Base-by-base conservation (phyloP, 2,888 invertebrate genomes). In the Spisula solida region DNA sequence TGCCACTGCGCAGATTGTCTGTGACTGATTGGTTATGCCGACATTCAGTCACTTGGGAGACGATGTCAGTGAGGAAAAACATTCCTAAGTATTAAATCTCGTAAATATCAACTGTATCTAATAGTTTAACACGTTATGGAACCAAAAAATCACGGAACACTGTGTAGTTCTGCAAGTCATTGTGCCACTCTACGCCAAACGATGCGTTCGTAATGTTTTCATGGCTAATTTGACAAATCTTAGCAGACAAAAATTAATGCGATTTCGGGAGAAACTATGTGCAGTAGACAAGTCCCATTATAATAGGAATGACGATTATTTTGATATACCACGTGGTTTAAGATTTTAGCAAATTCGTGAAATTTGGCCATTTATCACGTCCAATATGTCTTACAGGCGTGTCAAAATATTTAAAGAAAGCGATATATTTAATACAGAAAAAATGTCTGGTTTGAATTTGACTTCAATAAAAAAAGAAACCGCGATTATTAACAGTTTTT, bases 21-120 rank as follows among this genome's bases (percentile, higher is more conserved):
- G 88, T 91, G 87, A 88, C 92, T 82, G 90, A 92, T 92, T 90
- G 91, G 92, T 47, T 89, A 80, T 82, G 86, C 47, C 80, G 88
- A 88, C 90, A 86, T 55, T 41, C 80, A 84, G 78, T 83, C 92
- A 56, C 91, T 25, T 79, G 91, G 91, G 92, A 92, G 83, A 81
- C 81, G 20, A 87, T 92, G 91, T 79, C 92, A 91, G 51, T 18
- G 66, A 31, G 31, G 82, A 56, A 51, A 79, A 56, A 78, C 82
- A 60, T 60, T 82, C 60, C 55, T n/a, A 87, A 60, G 55, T 56
- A 87, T 87, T 82, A 82, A 82, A 87, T 87, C 87, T 78, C 34
- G 56, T 60, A 85, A 86, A 82, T 86, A 82, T 82, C 78, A 81
- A 51, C 48, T 75, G 16, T 55, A 86, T 82, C 20, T 70, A 48